Conservation (phyloP, 2,113 vertebrate genomes). For the Vulpes lagopus region DNA sequence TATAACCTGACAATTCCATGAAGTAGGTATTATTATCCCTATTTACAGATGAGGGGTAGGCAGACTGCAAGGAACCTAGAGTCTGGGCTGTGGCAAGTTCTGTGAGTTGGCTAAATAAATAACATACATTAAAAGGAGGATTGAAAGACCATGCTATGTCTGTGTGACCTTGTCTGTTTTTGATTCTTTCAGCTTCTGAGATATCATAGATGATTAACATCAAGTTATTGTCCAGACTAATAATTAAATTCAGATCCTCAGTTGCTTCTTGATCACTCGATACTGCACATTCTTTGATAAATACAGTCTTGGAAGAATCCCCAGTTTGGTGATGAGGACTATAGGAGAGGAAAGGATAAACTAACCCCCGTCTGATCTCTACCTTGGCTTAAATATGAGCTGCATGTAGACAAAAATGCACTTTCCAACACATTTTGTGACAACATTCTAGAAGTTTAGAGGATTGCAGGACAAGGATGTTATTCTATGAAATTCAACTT, state of each 20-base stretch:
- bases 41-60: background rate
- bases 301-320: background rate
- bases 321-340: background rate
- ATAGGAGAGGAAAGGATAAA: background rate
- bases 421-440: constrained; percentile 16
- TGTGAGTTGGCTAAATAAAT: background rate
- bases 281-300: constrained; percentile 2
- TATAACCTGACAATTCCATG: background rate
- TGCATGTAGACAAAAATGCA: background rate
- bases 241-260: constrained; percentile 20
- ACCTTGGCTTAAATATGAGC: background rate
- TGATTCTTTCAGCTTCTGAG: background rate
- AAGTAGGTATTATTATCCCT: background rate
- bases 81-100: background rate
- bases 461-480: background rate
- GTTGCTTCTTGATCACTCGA: background rate
- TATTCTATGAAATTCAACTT: background rate
- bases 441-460: background rate
- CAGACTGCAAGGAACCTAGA: background rate
- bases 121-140: background rate
- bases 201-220: background rate
- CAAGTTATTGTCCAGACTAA: background rate
- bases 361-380: background rate
- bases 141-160: background rate
- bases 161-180: background rate